Evolutionary conservation across 2,113 vertebrate species (phyloP), one percentile per base, ranked within the genome.

Genomic region (Hippocampus zosterae): DNA sequence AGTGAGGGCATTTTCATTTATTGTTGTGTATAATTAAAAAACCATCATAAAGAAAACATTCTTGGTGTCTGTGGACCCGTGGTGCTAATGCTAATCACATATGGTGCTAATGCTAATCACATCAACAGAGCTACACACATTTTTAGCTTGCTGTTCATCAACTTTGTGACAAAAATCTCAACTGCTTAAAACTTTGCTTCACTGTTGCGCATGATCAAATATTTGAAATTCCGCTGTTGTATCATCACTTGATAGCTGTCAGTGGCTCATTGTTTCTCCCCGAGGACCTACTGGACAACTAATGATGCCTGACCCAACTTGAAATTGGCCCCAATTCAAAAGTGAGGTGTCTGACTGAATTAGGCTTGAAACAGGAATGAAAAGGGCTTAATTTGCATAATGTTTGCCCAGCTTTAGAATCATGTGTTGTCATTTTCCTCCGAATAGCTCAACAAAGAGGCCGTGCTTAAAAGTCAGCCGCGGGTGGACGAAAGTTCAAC

Each of bases 401-500:
- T 42, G 19, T 42, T 21, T 18, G 15, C 25, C 5, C 10, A 63
- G 61, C 21, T 42, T 23, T 42, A 42, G 37, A n/a, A 41, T 63
- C 40, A 42, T 13, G 10, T 5, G 3, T 42, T 33, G 55, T 57
- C 11, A 25, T 19, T 61, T 61, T 33, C 29, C 59, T 19, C 29
- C 16, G 25, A 19, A 61, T 1, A 19, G 16, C 18, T 37, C 23
- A 29, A 60, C 6, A 8, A 55, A 55, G 52, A 8, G 2, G 10
- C 21, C 23, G 19, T 11, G 33, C 74, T 79, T 76, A 74, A 68
- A 84, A 84, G 73, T 44, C 40, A 42, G 23, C 37, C 33, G 19
- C 46, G 23, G 50, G 70, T 50, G 63, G 67, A 72, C 66, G 62
- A 57, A 75, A 68, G 72, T 73, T 80, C 71, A 55, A 76, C 53